Percentiles rank a stretch among this genome's conserved stretches.
Evolutionary conservation across 1,140 invertebrate species (phyloP).

Genomic region (Penaeus japonicus): DNA sequence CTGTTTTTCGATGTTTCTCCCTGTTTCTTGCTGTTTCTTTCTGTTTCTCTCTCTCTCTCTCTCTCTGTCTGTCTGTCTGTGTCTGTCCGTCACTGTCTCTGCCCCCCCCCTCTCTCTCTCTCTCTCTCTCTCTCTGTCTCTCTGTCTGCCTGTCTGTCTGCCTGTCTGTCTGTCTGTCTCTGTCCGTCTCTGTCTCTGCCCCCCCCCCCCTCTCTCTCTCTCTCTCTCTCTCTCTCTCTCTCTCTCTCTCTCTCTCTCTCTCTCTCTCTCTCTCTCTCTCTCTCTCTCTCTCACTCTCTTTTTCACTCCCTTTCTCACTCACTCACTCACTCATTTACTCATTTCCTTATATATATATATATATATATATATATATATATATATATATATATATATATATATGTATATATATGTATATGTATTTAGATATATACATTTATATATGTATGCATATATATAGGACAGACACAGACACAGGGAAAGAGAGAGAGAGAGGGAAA

Average conservation of each 20-base stretch:
- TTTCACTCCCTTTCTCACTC: neutral
- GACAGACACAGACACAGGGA: no score
- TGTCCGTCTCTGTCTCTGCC: neutral
- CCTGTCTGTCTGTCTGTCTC: no score
- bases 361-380: neutral
- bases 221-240: slow-evolving; percentile 15
- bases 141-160: no score
- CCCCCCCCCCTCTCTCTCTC: neutral
- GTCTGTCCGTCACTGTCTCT: no score
- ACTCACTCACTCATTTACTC: neutral
- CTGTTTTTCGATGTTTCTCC: no score
- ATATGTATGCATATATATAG: neutral
- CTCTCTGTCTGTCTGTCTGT: no score
- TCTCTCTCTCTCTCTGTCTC: no score
- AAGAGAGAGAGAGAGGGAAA: no score
- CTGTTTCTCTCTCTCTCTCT: no score
- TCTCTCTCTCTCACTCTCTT: neutral
- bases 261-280: neutral
- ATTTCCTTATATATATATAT: neutral
- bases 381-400: neutral
- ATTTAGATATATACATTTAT: neutral
- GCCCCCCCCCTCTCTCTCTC: no score
- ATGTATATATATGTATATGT: neutral
- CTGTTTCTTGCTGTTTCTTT: no score
- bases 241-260: slow-evolving; percentile 11